phyloP scores from a whole-genome alignment of 2,888 invertebrate genomes.

The Altica lythri region DNA sequence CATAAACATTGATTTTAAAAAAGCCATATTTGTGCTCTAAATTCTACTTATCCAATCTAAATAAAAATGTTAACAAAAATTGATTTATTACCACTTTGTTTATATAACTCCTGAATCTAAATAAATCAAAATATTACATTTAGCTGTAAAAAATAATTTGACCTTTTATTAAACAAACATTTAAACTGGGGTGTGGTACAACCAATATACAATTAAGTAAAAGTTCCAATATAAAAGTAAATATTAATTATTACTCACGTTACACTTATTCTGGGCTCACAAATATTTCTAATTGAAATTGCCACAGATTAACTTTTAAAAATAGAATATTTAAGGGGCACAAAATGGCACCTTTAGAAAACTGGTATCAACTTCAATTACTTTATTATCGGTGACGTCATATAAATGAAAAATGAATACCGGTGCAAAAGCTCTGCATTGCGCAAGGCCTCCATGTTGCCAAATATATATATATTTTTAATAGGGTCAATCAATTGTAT shows the following conservation, averaged over 20 bases:
- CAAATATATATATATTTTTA: not conserved
- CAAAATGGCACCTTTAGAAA: slow-evolving; percentile 23
- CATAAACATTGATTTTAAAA: too few species aligned
- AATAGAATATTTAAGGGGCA: too few species aligned
- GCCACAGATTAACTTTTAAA: too few species aligned
- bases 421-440: slow-evolving; percentile 14
- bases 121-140: too few species aligned
- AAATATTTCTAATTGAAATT: too few species aligned
- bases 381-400: slow-evolving; percentile 26
- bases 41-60: too few species aligned
- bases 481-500: not conserved
- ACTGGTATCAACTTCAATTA: slow-evolving; percentile 16
- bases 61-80: too few species aligned
- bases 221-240: not conserved
- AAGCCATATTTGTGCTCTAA: too few species aligned
- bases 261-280: slow-evolving; percentile 4
- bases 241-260: slow-evolving; percentile 2
- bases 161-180: slow-evolving; percentile 17
- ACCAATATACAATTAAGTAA: not conserved
- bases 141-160: too few species aligned
- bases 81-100: too few species aligned
- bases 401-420: slow-evolving; percentile 15
- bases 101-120: too few species aligned
- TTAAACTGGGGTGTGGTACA: slow-evolving; percentile 21
- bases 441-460: slow-evolving; percentile 7